A percentile compares a stretch with the other conserved stretches of the same genome.
phyloP scores from a whole-genome alignment of 1,140 invertebrate species.

The Dendroctonus valens region DNA sequence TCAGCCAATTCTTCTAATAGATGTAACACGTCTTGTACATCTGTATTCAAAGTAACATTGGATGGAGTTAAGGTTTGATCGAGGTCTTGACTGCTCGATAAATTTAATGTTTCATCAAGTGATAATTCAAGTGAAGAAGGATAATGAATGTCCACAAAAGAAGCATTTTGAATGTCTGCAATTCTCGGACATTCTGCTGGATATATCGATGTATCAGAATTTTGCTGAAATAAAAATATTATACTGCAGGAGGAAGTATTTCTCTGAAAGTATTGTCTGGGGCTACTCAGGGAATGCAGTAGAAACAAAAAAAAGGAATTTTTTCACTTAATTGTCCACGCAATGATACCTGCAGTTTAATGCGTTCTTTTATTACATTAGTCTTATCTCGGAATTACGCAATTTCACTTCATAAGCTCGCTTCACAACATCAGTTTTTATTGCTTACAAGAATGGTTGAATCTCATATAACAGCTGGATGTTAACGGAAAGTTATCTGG shows the following conservation, averaged over 20 bases:
- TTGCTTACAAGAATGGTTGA: too few relatives aligned
- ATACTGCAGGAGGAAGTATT: too few relatives aligned
- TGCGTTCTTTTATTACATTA: neutral
- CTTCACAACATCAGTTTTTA: too few relatives aligned
- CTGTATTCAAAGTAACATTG: conserved; percentile 51
- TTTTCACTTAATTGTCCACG: neutral
- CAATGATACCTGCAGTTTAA: neutral
- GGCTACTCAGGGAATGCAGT: too few relatives aligned
- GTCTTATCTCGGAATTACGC: too few relatives aligned
- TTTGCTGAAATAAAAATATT: conserved; percentile 6
- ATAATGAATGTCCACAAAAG: conserved; percentile 45
- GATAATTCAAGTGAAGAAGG: conserved; percentile 28
- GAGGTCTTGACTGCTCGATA: conserved; percentile 11
- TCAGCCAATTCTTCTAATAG: conserved; percentile 57
- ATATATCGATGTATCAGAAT: conserved; percentile 54
- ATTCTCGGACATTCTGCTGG: conserved; percentile 52
- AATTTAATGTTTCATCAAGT: conserved; percentile 29
- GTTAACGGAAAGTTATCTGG: too few relatives aligned
- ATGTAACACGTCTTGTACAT: conserved; percentile 61
- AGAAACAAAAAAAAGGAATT: too few relatives aligned
- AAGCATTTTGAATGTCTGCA: conserved; percentile 52
- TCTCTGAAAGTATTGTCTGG: too few relatives aligned
- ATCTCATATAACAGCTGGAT: too few relatives aligned
- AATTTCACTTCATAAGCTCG: too few relatives aligned
- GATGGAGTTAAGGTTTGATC: conserved; percentile 43